Conservation (phyloP, 2,113 vertebrate species). For the Atherinomorus stipes region DNA sequence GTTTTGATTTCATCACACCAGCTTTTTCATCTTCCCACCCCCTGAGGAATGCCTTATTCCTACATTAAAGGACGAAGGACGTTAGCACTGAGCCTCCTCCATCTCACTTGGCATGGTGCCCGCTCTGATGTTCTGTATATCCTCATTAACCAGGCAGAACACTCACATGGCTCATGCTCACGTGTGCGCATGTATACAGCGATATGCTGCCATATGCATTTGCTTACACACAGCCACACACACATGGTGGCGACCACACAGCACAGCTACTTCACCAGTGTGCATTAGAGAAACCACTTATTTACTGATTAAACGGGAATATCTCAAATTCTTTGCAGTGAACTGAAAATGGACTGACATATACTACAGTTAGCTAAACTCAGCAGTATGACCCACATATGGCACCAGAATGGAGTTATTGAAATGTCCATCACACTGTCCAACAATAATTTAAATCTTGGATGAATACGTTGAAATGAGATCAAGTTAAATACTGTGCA, state of each 20-base stretch:
- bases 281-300: slow-evolving; percentile 1
- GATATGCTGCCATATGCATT: slow-evolving; percentile 34
- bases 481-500: background rate
- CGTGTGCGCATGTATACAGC: slow-evolving; percentile 20
- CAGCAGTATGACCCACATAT: slow-evolving; percentile 47
- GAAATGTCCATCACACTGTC: slow-evolving; percentile 18
- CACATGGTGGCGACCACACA: slow-evolving; percentile 29
- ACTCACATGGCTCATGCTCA: slow-evolving; percentile 37
- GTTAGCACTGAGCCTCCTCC: slow-evolving; percentile 21
- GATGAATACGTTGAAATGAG: slow-evolving; percentile 4
- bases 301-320: slow-evolving; percentile 25
- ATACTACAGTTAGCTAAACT: slow-evolving; percentile 37
- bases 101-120: slow-evolving; percentile 64
- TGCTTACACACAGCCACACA: background rate
- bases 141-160: slow-evolving; percentile 63
- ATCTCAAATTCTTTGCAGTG: slow-evolving; percentile 1
- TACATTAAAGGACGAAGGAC: slow-evolving; percentile 51
- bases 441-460: slow-evolving; percentile 11
- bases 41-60: slow-evolving; percentile 45
- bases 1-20: slow-evolving; percentile 35
- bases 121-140: slow-evolving; percentile 59
- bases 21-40: slow-evolving; percentile 42
- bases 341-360: slow-evolving; percentile 12
- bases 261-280: slow-evolving; percentile 11
- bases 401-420: slow-evolving; percentile 26